Conservation (phyloP, 2,113 vertebrate genomes). For the Podarcis cretensis region DNA sequence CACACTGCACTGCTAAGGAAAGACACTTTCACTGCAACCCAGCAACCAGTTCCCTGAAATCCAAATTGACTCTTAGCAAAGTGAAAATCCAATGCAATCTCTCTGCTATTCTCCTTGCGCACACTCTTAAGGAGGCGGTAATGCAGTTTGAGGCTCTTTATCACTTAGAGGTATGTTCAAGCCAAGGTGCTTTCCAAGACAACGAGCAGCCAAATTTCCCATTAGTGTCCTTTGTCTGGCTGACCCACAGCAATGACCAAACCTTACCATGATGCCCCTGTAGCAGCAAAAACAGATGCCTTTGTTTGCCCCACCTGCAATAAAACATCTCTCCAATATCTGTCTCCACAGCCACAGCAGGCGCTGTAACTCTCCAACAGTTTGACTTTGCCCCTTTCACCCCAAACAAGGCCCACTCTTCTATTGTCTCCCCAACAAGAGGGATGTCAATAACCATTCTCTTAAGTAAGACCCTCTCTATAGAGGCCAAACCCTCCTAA, state of each 20-base stretch:
- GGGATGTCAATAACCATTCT: no score
- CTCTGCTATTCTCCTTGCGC: neutral
- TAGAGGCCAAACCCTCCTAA: no score
- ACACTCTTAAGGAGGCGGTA: neutral
- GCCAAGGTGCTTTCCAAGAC: neutral
- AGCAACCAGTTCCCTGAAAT: neutral
- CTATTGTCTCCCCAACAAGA: neutral
- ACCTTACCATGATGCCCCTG: neutral
- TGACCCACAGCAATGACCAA: no score
- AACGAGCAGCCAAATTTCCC: neutral
- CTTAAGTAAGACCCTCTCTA: no score
- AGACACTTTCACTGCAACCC: neutral
- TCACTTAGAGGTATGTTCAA: neutral
- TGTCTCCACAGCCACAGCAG: no score
- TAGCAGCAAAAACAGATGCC: no score
- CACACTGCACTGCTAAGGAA: neutral
- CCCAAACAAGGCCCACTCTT: neutral
- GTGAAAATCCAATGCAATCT: neutral
- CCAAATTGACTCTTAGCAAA: neutral
- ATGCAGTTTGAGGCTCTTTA: neutral
- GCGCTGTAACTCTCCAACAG: no score
- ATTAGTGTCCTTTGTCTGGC: neutral
- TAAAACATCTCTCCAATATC: no score
- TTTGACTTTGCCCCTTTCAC: neutral
- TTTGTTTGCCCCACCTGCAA: no score